Percentiles rank a stretch among this genome's conserved stretches.
Evolutionary conservation across 2,797 vertebrate genomes (phyloP).

Genomic region (Scarus forsteni): DNA sequence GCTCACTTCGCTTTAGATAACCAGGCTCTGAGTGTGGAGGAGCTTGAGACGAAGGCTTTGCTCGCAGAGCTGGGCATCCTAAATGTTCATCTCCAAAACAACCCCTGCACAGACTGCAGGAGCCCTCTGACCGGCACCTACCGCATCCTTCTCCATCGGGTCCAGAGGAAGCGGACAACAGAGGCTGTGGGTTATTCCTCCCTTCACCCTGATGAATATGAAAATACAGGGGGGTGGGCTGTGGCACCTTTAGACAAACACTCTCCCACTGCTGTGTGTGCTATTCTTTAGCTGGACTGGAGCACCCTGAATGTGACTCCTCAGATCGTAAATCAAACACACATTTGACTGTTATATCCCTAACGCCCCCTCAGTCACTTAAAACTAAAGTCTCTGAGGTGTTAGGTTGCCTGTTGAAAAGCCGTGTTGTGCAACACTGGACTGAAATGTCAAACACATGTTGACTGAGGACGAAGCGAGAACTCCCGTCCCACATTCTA

Average conservation of each 20-base stretch:
- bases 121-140: slow-evolving; percentile 84
- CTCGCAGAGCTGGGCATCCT: slow-evolving; percentile 78
- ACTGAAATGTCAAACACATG: background rate
- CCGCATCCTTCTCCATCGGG: slow-evolving; percentile 82
- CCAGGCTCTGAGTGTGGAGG: slow-evolving; percentile 71
- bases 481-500: slow-evolving; percentile 18
- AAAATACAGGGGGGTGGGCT: slow-evolving; percentile 49
- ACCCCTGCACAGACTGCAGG: slow-evolving; percentile 68
- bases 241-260: slow-evolving; percentile 64
- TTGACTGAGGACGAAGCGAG: background rate
- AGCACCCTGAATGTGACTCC: background rate
- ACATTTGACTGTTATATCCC: background rate
- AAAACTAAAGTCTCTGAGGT: background rate
- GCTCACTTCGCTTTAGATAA: slow-evolving; percentile 66
- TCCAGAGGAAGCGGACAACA: slow-evolving; percentile 78
- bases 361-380: background rate
- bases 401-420: slow-evolving; percentile 6
- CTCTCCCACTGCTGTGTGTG: slow-evolving; percentile 77
- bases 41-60: slow-evolving; percentile 77
- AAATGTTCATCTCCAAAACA: slow-evolving; percentile 79
- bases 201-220: slow-evolving; percentile 72
- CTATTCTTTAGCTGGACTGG: slow-evolving; percentile 60
- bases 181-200: slow-evolving; percentile 75
- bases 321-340: slow-evolving; percentile 20
- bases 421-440: slow-evolving; percentile 22